A percentile compares a stretch with the other conserved stretches of the same genome.
These are phyloP conservation scores for Formica selysi DNA, from an alignment of 1,140 invertebrate species.

Conservation along the genomic window DNA sequence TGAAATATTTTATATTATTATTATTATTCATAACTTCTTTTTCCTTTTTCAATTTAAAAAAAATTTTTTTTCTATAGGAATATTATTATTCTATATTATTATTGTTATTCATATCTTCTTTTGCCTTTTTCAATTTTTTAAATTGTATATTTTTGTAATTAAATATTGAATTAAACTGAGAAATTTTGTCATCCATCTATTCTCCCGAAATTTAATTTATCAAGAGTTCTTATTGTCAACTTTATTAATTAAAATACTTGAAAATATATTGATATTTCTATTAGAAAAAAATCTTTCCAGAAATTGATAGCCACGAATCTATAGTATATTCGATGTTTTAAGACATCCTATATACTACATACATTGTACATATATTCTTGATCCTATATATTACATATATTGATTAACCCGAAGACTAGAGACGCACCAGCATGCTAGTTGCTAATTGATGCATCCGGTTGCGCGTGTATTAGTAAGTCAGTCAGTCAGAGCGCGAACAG, in stretches of 20 bases:
- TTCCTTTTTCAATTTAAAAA: neutral
- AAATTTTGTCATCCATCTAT: too few species aligned
- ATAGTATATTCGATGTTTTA: neutral
- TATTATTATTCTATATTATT: too few species aligned
- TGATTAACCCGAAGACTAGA: neutral
- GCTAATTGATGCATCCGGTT: neutral
- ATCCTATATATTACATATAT: neutral
- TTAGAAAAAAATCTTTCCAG: neutral
- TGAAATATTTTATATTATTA: neutral
- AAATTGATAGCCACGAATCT: neutral
- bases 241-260: neutral
- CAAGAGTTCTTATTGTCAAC: too few species aligned
- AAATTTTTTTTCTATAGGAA: too few species aligned
- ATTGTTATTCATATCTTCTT: neutral
- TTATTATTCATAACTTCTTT: neutral
- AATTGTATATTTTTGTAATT: neutral
- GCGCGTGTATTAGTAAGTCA: slow-evolving; percentile 16
- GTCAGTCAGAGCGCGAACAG: neutral
- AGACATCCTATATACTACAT: neutral
- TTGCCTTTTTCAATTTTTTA: neutral
- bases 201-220: too few species aligned
- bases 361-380: too few species aligned
- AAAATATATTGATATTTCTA: neutral
- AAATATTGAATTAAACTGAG: neutral
- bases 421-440: neutral